Evolutionary conservation across 2,888 invertebrate genomes (phyloP).

Genomic region (Macrophya alboannulata): DNA sequence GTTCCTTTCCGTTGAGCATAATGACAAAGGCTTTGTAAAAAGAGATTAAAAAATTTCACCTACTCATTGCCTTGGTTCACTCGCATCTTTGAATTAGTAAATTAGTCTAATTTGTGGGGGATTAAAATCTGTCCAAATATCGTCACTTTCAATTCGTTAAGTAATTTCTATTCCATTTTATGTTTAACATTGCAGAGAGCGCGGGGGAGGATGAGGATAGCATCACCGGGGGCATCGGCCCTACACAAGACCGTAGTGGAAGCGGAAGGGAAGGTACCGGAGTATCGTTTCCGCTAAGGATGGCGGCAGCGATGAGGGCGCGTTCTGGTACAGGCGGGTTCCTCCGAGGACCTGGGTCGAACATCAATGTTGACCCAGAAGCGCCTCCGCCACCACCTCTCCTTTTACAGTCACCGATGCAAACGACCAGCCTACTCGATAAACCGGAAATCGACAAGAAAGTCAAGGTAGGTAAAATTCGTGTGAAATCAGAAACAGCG

Average conservation of each 20-base stretch:
- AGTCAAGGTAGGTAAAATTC: constrained; percentile 85
- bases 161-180: background rate
- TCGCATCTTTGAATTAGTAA: background rate
- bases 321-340: constrained; percentile 63
- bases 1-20: constrained; percentile 27
- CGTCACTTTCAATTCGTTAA: background rate
- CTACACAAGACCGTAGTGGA: constrained; percentile 59
- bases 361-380: constrained; percentile 81
- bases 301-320: constrained; percentile 57
- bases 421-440: constrained; percentile 82
- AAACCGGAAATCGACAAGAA: constrained; percentile 87
- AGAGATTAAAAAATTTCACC: background rate
- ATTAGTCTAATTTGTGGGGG: background rate
- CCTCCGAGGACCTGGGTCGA: constrained; percentile 67
- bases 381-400: constrained; percentile 82
- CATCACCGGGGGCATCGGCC: constrained; percentile 69
- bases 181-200: constrained; percentile 80
- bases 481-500: background rate
- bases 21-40: constrained; percentile 17
- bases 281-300: constrained; percentile 55
- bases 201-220: constrained; percentile 83
- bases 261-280: constrained; percentile 61
- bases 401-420: constrained; percentile 76
- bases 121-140: background rate
- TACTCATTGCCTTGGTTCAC: background rate